These are phyloP conservation scores for Sphenopsis melanotis DNA, from an alignment of 2,797 vertebrate species.

Conservation along the genomic window DNA sequence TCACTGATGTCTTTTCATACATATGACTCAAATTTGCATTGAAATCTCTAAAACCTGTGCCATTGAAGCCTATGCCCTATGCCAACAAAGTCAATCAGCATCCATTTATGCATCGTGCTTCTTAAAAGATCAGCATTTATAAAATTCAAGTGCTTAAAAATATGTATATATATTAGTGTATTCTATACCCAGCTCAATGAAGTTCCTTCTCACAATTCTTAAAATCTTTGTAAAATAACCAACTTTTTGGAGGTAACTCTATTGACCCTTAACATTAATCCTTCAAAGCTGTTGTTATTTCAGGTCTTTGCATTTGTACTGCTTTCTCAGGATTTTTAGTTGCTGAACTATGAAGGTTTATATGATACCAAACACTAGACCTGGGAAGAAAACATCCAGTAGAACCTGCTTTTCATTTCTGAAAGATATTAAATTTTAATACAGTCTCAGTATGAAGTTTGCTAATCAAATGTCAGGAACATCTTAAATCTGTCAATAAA, in stretches of 20 bases:
- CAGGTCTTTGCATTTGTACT: not conserved
- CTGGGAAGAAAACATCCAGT: not conserved
- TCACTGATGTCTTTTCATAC: not conserved
- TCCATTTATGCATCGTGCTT: not conserved
- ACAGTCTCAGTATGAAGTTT: conserved; percentile 28
- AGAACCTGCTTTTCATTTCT: conserved; percentile 19
- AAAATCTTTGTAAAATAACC: not conserved
- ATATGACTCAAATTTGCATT: not conserved
- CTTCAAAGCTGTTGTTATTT: not conserved
- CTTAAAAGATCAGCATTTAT: not conserved
- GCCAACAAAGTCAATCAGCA: not conserved
- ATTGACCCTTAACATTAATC: not conserved
- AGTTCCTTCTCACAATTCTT: not conserved
- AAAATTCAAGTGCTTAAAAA: not conserved
- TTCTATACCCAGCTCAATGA: not conserved
- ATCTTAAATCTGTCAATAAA: conserved; percentile 55
- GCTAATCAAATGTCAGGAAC: conserved; percentile 59
- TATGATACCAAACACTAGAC: not conserved
- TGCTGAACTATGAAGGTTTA: not conserved
- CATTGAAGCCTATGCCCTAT: not conserved
- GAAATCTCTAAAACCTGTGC: not conserved
- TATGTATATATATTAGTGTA: no score
- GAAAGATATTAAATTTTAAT: conserved; percentile 55
- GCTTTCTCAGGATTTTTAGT: not conserved
- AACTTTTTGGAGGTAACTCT: not conserved